Percentiles rank a stretch among this genome's conserved stretches.
These are phyloP conservation scores for Antechinus stuartii DNA, from an alignment of 2,113 vertebrate genomes.

Conservation along the genomic window DNA sequence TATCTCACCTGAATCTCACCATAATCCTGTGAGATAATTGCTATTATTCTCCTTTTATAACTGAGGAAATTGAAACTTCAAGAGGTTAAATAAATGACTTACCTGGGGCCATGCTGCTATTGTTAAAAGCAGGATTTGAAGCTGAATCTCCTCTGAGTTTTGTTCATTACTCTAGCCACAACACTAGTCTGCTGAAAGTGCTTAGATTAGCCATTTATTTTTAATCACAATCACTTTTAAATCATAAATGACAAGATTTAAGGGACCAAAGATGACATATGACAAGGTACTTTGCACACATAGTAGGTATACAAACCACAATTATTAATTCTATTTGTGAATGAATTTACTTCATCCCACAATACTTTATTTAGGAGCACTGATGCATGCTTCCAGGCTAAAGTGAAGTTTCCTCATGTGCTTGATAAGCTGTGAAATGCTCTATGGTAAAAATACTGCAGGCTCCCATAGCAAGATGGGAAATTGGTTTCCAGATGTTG, in stretches of 20 bases:
- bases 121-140: neutral
- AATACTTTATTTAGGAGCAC: slow-evolving; percentile 16
- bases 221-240: neutral
- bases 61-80: neutral
- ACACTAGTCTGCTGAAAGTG: neutral
- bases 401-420: slow-evolving; percentile 3
- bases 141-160: neutral
- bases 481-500: rapidly evolving
- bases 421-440: neutral
- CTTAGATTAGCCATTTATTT: neutral
- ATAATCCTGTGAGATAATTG: neutral
- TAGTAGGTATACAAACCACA: neutral
- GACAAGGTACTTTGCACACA: neutral
- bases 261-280: neutral
- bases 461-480: neutral
- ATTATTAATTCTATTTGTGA: neutral
- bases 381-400: slow-evolving; percentile 14
- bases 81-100: neutral
- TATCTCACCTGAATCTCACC: neutral
- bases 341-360: neutral
- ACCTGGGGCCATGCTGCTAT: neutral
- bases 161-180: neutral
- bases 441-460: slow-evolving; percentile 1
- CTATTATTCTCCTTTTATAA: neutral
- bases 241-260: neutral